Conservation (phyloP, 2,797 vertebrate genomes). For the Streptopelia turtur region DNA sequence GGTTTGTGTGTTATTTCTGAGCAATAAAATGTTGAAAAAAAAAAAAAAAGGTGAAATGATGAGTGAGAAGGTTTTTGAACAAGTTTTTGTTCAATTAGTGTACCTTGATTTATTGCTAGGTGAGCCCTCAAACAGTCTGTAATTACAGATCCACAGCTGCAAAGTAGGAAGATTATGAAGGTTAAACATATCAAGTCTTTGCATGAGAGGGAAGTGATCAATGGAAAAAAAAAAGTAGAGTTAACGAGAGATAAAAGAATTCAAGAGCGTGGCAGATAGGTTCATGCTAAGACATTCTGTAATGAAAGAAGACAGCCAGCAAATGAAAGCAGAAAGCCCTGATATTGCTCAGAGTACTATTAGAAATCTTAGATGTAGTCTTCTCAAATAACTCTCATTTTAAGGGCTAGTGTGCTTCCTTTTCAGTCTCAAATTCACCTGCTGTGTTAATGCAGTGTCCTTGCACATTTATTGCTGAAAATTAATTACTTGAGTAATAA, state of each 20-base stretch:
- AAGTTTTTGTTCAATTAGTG: neutral
- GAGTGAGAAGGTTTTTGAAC: neutral
- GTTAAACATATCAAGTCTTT: constrained; percentile 50
- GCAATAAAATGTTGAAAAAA: neutral
- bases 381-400: constrained; percentile 52
- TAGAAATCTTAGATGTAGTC: constrained; percentile 19
- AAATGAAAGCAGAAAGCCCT: constrained; percentile 49
- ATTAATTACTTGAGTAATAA: constrained; percentile 43
- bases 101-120: constrained; percentile 38
- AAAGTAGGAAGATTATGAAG: constrained; percentile 47
- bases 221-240: neutral
- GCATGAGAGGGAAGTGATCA: constrained; percentile 49
- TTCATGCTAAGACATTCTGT: constrained; percentile 20
- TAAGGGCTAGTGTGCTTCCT: constrained; percentile 15
- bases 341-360: constrained; percentile 10
- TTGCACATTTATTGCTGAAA: neutral
- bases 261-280: neutral
- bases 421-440: constrained; percentile 15
- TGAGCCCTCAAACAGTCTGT: constrained; percentile 19
- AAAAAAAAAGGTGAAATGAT: neutral
- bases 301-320: constrained; percentile 63
- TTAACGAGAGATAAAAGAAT: constrained; percentile 46
- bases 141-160: constrained; percentile 25
- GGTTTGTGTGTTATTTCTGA: neutral
- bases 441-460: constrained; percentile 31